Evolutionary conservation across 2,113 vertebrate species (phyloP).

Genomic region (Hipposideros armiger): DNA sequence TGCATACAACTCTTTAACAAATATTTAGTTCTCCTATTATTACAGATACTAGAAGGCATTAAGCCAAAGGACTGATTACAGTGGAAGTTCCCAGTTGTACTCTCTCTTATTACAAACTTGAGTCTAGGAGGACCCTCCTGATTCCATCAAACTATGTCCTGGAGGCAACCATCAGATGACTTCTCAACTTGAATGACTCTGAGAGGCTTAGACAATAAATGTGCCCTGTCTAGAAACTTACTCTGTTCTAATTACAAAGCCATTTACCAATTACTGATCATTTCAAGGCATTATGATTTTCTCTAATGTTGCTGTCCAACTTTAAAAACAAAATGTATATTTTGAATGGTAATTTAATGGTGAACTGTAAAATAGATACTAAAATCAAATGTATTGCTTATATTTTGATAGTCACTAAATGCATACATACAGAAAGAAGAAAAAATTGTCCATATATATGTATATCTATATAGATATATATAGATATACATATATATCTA

Average conservation of each 20-base stretch:
- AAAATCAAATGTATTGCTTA: constrained; percentile 24
- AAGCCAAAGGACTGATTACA: neutral
- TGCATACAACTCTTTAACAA: constrained; percentile 54
- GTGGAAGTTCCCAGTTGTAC: neutral
- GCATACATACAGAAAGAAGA: neutral
- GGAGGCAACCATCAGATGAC: neutral
- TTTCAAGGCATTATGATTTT: neutral
- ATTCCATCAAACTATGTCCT: neutral
- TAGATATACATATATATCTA: too few relatives aligned
- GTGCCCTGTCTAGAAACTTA: neutral
- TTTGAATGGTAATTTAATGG: neutral
- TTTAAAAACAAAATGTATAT: neutral
- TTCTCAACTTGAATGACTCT: neutral
- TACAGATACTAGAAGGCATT: neutral
- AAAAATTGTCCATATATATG: neutral
- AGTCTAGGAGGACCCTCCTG: neutral
- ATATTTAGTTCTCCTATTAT: constrained; percentile 36
- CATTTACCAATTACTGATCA: neutral
- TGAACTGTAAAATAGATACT: neutral
- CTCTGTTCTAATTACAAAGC: neutral
- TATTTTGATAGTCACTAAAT: neutral
- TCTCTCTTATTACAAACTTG: neutral
- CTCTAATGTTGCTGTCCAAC: neutral
- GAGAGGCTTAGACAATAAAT: neutral
- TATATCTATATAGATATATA: neutral